phyloP scores from a whole-genome alignment of 1,140 invertebrate genomes.

The Wasmannia auropunctata region DNA sequence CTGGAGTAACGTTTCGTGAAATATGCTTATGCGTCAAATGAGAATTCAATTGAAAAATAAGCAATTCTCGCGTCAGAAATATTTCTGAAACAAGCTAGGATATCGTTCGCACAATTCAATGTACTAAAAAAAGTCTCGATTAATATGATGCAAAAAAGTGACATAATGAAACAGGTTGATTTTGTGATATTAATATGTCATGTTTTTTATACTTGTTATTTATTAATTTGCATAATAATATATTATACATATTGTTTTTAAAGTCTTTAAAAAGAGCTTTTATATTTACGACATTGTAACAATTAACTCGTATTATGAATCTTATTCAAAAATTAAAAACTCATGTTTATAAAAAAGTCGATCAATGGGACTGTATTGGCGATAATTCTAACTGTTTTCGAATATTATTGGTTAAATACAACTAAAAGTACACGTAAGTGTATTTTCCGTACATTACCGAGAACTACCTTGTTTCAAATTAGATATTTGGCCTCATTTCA shows the following conservation, averaged over 20 bases:
- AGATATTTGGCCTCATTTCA: slow-evolving; percentile 41
- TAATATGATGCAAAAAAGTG: slow-evolving; percentile 4
- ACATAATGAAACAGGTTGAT: neutral
- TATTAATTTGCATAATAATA: slow-evolving; percentile 16
- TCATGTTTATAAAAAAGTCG: neutral
- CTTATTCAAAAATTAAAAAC: neutral
- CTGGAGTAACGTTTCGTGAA: neutral
- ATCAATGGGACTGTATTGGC: neutral
- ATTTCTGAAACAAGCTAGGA: slow-evolving; percentile 32
- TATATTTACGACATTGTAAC: neutral
- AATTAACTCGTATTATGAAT: neutral
- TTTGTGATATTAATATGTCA: neutral
- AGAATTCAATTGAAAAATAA: neutral
- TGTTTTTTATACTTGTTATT: neutral
- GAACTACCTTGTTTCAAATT: slow-evolving; percentile 23
- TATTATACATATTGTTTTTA: neutral
- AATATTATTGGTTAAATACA: neutral
- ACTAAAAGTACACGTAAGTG: neutral
- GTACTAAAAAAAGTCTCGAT: slow-evolving; percentile 21
- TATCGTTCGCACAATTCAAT: neutral
- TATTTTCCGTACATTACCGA: slow-evolving; percentile 24
- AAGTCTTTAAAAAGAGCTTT: neutral
- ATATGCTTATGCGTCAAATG: neutral
- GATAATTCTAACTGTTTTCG: neutral
- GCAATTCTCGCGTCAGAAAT: slow-evolving; percentile 12